Conservation (phyloP, 2,888 invertebrate genomes). For the Drosophila mayaguana region DNA sequence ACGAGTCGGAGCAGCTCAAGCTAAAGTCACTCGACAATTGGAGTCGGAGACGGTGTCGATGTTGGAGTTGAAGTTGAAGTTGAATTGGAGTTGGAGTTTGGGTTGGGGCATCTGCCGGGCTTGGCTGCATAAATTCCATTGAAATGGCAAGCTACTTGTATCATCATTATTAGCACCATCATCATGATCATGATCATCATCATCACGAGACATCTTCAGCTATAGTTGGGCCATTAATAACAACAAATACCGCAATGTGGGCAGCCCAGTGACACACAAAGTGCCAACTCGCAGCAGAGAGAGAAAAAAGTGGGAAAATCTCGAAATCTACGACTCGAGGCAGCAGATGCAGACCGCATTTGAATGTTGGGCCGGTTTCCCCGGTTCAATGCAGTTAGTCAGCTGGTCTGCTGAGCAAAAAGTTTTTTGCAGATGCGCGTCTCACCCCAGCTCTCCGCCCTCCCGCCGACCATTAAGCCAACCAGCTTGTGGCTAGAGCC, state of each 20-base stretch:
- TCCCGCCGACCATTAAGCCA: conserved; percentile 36
- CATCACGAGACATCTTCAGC: conserved; percentile 65
- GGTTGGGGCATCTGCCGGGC: conserved; percentile 48
- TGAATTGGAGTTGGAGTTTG: conserved; percentile 4
- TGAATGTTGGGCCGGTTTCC: conserved; percentile 58
- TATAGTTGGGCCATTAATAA: conserved; percentile 67
- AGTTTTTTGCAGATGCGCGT: conserved; percentile 67
- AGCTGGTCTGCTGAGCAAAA: conserved; percentile 44
- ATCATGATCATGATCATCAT: conserved; percentile 28
- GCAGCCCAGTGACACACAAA: conserved; percentile 78
- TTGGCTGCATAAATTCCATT: conserved; percentile 77
- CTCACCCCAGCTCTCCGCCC: neutral
- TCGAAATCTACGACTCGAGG: conserved; percentile 28
- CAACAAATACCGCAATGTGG: conserved; percentile 72
- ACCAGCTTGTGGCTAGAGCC: conserved; percentile 72
- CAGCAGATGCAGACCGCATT: conserved; percentile 62
- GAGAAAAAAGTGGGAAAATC: conserved; percentile 34
- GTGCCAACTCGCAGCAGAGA: conserved; percentile 46
- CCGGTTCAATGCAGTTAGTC: conserved; percentile 41
- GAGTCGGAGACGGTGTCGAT: conserved; percentile 17
- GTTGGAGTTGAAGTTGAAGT: conserved; percentile 12
- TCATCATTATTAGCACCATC: conserved; percentile 38
- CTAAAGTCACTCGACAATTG: conserved; percentile 35
- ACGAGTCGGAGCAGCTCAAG: conserved; percentile 37
- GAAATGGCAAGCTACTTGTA: conserved; percentile 69